A percentile compares a stretch with the other conserved stretches of the same genome.
Evolutionary conservation across 2,888 invertebrate genomes (phyloP).

Genomic region (Piscicola geometra): DNA sequence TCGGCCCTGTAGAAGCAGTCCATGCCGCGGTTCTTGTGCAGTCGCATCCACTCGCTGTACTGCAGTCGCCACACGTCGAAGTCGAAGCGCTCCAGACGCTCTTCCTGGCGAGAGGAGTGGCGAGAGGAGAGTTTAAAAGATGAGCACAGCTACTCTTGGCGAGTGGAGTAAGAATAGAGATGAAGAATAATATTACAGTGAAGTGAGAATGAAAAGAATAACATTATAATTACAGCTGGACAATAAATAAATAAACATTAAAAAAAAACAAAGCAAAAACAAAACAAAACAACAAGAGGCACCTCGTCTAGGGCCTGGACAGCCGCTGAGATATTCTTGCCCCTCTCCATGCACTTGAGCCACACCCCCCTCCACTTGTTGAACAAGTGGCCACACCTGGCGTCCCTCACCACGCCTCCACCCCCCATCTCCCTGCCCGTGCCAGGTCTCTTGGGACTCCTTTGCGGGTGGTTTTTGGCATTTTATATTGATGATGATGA

Average conservation of each 20-base stretch:
- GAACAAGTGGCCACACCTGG: constrained; percentile 69
- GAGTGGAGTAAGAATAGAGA: too few relatives aligned
- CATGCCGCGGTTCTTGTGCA: constrained; percentile 94
- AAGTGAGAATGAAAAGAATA: background rate
- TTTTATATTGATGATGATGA: background rate
- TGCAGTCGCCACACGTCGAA: constrained; percentile 99
- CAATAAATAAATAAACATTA: too few relatives aligned
- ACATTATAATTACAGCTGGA: background rate
- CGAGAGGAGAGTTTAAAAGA: too few relatives aligned
- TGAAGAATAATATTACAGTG: background rate
- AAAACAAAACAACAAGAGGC: too few relatives aligned
- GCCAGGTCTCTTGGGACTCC: too few relatives aligned
- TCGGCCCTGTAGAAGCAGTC: constrained; percentile 99
- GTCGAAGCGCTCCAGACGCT: constrained; percentile 94
- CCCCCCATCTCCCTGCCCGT: constrained; percentile 1
- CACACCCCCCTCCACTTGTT: constrained; percentile 97
- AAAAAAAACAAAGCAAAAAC: too few relatives aligned
- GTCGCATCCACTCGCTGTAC: constrained; percentile 98
- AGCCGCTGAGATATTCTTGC: constrained; percentile 86
- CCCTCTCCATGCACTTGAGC: constrained; percentile 94
- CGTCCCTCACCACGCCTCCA: constrained; percentile 82
- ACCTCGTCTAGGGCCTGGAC: constrained; percentile 79
- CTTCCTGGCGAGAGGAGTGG: too few relatives aligned
- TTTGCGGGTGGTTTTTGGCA: background rate
- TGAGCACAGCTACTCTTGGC: too few relatives aligned